phyloP scores from a whole-genome alignment of 92 coral and sea anemone species.

The Parazoanthus atlanticus region DNA sequence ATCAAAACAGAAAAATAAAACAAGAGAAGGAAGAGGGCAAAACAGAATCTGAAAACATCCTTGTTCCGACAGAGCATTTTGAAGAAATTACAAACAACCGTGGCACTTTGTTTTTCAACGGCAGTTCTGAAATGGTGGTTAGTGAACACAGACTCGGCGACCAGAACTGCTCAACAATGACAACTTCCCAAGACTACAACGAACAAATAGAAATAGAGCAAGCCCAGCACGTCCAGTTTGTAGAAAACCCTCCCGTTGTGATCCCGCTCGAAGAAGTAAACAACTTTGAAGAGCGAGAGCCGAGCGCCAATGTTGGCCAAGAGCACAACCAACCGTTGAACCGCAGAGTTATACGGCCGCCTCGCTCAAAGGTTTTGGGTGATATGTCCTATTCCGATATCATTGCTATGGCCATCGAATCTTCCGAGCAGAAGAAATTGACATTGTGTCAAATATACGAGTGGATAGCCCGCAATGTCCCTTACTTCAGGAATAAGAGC shows the following conservation, averaged over 20 bases:
- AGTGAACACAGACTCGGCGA: neutral
- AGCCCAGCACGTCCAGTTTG: neutral
- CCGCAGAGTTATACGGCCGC: neutral
- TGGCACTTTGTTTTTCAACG: neutral
- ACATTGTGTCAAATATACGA: neutral
- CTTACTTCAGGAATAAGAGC: conserved; percentile 7
- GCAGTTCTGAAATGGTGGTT: neutral
- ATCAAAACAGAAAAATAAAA: neutral
- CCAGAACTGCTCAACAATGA: neutral
- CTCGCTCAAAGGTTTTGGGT: neutral
- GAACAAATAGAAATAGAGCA: neutral
- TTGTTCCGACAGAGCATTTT: neutral
- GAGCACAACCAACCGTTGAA: neutral
- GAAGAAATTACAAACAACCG: neutral
- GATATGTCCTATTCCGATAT: conserved; percentile 11
- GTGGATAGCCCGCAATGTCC: neutral
- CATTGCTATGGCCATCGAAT: conserved; percentile 13
- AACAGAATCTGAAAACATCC: neutral
- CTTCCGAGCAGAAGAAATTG: conserved; percentile 1
- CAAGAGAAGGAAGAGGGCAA: neutral
- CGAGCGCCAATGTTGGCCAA: neutral
- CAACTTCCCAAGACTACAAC: neutral
- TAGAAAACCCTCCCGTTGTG: neutral
- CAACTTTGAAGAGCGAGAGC: neutral
- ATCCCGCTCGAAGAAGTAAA: neutral